These are phyloP conservation scores for Ara ararauna DNA, from an alignment of 2,797 vertebrate genomes.

Conservation along the genomic window DNA sequence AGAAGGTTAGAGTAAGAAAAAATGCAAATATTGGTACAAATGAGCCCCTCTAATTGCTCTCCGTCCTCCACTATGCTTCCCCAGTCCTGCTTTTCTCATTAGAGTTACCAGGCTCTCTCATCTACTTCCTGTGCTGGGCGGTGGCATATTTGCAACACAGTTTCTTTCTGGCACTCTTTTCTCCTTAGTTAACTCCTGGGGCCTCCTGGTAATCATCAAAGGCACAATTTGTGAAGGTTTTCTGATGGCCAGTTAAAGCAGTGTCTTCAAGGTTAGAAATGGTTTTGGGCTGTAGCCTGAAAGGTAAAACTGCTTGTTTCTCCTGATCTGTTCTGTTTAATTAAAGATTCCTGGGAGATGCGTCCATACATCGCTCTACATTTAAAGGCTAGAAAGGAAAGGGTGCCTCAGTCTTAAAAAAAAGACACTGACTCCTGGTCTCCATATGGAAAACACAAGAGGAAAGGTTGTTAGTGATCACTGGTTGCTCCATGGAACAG, in stretches of 20 bases:
- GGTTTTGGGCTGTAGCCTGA: accelerated
- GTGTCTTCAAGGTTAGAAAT: neutral
- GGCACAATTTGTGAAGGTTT: neutral
- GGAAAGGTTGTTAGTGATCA: neutral
- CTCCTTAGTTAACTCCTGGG: neutral
- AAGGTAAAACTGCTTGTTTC: neutral
- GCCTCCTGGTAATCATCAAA: neutral
- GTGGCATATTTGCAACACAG: accelerated
- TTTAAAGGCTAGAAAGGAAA: neutral
- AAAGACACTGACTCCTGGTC: neutral
- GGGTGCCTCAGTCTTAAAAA: neutral
- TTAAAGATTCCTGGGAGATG: neutral
- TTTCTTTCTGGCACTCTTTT: neutral
- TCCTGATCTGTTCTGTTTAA: neutral
- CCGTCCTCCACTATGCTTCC: neutral
- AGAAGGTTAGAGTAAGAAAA: neutral
- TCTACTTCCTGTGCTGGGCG: accelerated
- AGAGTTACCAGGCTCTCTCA: neutral
- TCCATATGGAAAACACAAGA: accelerated
- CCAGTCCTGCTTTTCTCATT: neutral
- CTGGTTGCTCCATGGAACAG: neutral
- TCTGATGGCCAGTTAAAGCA: neutral
- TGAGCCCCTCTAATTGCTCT: neutral
- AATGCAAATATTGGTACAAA: neutral
- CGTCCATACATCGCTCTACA: neutral